Evolutionary conservation across 2,888 invertebrate genomes (phyloP).

Genomic region (Stomorhina lunata): DNA sequence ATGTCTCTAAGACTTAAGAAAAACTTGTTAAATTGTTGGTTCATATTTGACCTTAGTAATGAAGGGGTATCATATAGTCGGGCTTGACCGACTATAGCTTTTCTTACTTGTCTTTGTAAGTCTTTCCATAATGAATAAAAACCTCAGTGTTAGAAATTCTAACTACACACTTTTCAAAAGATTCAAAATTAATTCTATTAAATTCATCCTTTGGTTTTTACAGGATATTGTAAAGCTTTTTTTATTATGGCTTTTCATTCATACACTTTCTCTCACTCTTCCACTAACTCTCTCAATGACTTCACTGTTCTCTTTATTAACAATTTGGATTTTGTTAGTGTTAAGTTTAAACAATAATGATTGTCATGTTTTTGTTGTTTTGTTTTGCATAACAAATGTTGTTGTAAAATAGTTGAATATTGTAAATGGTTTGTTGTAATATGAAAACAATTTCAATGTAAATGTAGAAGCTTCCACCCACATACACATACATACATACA

Average conservation of each 20-base stretch:
- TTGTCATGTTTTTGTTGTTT: conserved; percentile 48
- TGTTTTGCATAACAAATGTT: conserved; percentile 24
- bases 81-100: too few species aligned
- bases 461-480: too few species aligned
- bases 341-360: conserved; percentile 55
- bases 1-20: too few species aligned
- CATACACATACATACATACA: too few species aligned
- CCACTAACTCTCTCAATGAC: not conserved
- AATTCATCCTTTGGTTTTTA: conserved; percentile 55
- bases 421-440: conserved; percentile 10
- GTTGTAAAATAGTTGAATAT: conserved; percentile 1
- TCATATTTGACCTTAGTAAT: too few species aligned
- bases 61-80: too few species aligned
- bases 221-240: conserved; percentile 11
- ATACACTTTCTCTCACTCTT: not conserved
- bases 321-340: conserved; percentile 50
- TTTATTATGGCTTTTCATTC: not conserved
- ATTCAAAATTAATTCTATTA: conserved; percentile 73
- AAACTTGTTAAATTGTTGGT: too few species aligned
- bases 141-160: not conserved
- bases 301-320: conserved; percentile 30
- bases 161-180: conserved; percentile 27
- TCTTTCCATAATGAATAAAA: too few species aligned
- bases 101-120: too few species aligned
- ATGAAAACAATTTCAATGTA: not conserved